These are phyloP conservation scores for Ennomos quercinarius DNA, from an alignment of 2,888 invertebrate species.

Conservation along the genomic window DNA sequence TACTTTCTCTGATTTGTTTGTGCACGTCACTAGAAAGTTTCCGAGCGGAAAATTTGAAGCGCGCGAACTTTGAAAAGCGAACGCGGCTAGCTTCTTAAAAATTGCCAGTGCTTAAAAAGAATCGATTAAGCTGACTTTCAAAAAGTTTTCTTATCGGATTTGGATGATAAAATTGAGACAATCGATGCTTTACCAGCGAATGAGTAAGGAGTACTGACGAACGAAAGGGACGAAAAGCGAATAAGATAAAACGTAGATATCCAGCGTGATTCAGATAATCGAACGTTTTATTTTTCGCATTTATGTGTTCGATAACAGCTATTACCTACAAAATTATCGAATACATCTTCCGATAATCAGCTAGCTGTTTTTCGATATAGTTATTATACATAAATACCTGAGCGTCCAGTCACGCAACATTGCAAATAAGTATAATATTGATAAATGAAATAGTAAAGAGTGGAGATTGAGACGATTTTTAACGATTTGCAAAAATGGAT, in stretches of 20 bases:
- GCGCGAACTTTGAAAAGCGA: conserved; percentile 19
- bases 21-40: conserved; percentile 53
- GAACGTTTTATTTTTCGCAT: conserved; percentile 22
- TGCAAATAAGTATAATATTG: conserved; percentile 27
- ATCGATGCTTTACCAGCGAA: conserved; percentile 8
- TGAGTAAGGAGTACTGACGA: conserved; percentile 7
- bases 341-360: conserved; percentile 29
- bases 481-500: conserved; percentile 62
- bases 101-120: not conserved
- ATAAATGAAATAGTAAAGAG: conserved; percentile 14
- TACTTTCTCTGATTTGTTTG: conserved; percentile 42
- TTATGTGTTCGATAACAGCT: conserved; percentile 18
- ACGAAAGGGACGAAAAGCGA: conserved; percentile 19
- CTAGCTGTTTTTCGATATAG: conserved; percentile 21
- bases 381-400: conserved; percentile 28
- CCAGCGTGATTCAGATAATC: conserved; percentile 25
- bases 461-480: conserved; percentile 53
- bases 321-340: conserved; percentile 30
- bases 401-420: conserved; percentile 33
- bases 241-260: conserved; percentile 12
- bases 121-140: conserved; percentile 10
- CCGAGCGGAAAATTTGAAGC: conserved; percentile 41
- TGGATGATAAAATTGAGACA: conserved; percentile 17
- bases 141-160: conserved; percentile 7
- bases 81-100: conserved; percentile 15